A percentile compares a stretch with the other conserved stretches of the same genome.
Evolutionary conservation across 2,113 vertebrate genomes (phyloP).

Genomic region (Macroglossus sobrinus): DNA sequence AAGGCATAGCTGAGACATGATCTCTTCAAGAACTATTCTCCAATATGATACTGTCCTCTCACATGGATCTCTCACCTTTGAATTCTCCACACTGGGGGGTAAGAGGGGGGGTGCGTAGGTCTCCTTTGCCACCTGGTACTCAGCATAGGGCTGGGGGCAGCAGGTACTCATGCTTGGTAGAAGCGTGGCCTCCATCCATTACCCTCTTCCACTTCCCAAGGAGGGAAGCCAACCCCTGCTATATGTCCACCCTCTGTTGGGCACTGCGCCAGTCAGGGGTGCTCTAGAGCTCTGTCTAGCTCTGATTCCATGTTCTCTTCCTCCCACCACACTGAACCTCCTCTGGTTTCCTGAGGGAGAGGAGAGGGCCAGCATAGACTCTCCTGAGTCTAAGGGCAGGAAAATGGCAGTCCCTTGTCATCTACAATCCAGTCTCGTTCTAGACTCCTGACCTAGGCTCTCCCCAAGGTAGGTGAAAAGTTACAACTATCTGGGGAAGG

Average conservation of each 20-base stretch:
- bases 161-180: not conserved
- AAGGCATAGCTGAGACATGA: not conserved
- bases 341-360: not conserved
- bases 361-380: not conserved
- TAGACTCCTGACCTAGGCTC: not conserved
- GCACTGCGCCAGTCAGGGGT: not conserved
- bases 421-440: not conserved
- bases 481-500: not conserved
- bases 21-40: not conserved
- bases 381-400: not conserved
- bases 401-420: not conserved
- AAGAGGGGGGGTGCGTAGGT: too few species aligned
- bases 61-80: not conserved
- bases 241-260: not conserved
- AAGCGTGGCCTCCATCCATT: not conserved
- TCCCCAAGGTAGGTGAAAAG: not conserved
- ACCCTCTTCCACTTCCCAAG: not conserved
- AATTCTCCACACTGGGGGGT: not conserved
- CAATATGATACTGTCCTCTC: not conserved
- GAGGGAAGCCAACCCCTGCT: not conserved
- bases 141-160: not conserved
- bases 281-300: not conserved
- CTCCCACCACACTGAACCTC: not conserved
- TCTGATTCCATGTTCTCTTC: not conserved
- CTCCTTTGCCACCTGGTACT: not conserved